These are phyloP conservation scores for Tachysurus fulvidraco DNA, from an alignment of 2,113 vertebrate species.

Conservation along the genomic window DNA sequence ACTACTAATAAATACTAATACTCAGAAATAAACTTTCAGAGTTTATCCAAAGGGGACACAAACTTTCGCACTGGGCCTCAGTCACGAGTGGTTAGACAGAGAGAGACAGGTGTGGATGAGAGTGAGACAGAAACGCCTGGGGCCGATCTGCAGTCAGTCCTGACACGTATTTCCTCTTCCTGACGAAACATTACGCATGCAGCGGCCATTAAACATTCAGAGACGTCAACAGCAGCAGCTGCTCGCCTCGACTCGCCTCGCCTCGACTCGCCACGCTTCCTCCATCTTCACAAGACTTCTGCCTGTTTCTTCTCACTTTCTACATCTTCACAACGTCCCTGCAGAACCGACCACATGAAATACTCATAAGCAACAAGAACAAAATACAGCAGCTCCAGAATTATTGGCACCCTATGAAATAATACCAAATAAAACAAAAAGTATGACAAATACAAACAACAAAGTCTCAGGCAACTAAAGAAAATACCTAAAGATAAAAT, in stretches of 20 bases:
- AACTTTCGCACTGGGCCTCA: not conserved
- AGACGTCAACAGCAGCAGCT: conserved; percentile 54
- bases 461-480: not conserved
- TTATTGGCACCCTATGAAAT: not conserved
- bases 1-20: too few species aligned
- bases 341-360: not conserved
- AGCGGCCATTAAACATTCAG: conserved; percentile 34
- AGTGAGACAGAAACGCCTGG: conserved; percentile 55
- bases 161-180: conserved; percentile 41
- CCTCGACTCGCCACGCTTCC: conserved; percentile 35
- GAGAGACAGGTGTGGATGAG: conserved; percentile 65
- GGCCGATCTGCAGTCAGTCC: conserved; percentile 59
- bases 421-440: not conserved
- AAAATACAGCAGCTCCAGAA: not conserved
- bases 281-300: not conserved
- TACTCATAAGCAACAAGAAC: not conserved
- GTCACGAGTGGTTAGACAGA: not conserved
- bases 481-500: too few species aligned
- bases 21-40: not conserved
- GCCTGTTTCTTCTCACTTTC: not conserved
- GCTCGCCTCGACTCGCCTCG: conserved; percentile 54
- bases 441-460: not conserved
- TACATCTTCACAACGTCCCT: not conserved
- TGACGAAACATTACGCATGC: conserved; percentile 26
- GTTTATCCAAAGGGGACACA: not conserved